These are phyloP conservation scores for Eubasilissa regina DNA, from an alignment of 1,140 invertebrate genomes.

Conservation along the genomic window DNA sequence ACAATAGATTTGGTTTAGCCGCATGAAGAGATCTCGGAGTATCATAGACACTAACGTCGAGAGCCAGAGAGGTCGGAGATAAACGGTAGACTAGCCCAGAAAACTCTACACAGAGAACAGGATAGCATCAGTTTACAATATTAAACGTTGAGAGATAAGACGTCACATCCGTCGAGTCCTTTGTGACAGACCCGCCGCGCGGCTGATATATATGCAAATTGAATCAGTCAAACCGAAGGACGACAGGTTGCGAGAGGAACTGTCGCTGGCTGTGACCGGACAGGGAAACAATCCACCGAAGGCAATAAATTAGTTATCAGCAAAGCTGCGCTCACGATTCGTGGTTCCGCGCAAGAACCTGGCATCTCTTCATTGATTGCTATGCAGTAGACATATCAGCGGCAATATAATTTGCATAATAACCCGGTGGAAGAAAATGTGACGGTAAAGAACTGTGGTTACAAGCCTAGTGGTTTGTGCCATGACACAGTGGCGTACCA, in stretches of 20 bases:
- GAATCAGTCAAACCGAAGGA: conserved; percentile 12
- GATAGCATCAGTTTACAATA: neutral
- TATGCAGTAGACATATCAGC: too few relatives aligned
- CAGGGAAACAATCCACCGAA: neutral
- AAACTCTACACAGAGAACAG: neutral
- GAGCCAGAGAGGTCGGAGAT: neutral
- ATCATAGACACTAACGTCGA: neutral
- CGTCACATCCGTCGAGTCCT: conserved; percentile 11
- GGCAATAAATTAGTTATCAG: too few relatives aligned
- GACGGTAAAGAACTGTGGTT: too few relatives aligned
- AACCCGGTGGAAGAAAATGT: too few relatives aligned
- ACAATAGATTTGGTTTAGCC: too few relatives aligned
- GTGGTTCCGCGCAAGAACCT: too few relatives aligned
- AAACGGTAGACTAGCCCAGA: neutral
- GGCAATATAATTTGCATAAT: too few relatives aligned
- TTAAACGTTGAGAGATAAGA: neutral
- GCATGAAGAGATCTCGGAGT: too few relatives aligned
- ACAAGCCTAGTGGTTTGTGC: too few relatives aligned
- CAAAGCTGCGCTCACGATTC: too few relatives aligned
- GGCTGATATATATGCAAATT: conserved; percentile 10
- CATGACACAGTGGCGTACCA: too few relatives aligned
- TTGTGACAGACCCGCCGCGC: neutral
- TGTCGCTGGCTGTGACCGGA: neutral
- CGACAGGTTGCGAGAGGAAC: neutral
- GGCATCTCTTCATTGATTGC: too few relatives aligned